Base-by-base conservation (phyloP, 1,140 invertebrate species). In the Pentalonia nigronervosa region DNA sequence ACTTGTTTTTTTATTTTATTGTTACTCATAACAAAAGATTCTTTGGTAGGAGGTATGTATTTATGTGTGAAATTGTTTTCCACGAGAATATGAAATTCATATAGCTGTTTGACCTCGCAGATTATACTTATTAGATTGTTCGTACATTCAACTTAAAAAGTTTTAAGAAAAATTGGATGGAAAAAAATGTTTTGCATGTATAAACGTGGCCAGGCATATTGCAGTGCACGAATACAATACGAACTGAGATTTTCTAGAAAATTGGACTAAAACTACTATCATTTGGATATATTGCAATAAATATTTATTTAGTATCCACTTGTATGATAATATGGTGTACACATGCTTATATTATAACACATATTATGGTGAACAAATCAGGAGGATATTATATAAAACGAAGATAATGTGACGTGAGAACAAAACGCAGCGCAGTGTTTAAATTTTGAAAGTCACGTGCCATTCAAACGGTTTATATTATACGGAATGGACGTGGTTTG, bases 401-500 rank as follows among this genome's bases (percentile, higher is more conserved):
- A 17, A 76, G 30, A 76, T 34, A 76, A 7, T 76, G 30, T n/a
- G n/a, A 76, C 60, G n/a, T n/a, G n/a, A 4, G 6, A 17, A 30
- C 17, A n/a, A 67, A 76, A n/a, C n/a, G 11, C 30, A 76, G 60
- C 14, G 9, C 1, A n/a, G 60, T n/a, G 60, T 34, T 76, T 34
- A 17, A 76, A n/a, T 87, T 30, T 87, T 30, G 41, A 87, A 47
- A 87, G 48, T 87, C 84, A 87, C 84, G 84, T 48, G 25, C 86
- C 7, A n/a, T 50, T n/a, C n/a, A 87, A 47, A 87, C 84, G 84
- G 47, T 88, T 88, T 88, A 88, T 88, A 47, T 48, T 88, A n/a
- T 87, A 20, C 17, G 6, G 9, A 14, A 86, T 45, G 23, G 41
- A 86, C 83, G 83, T 86, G 83, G 25, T 23, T 45, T 86, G 36